Evolutionary conservation across 2,888 invertebrate genomes (phyloP), one percentile per base, ranked within the genome.

Genomic region (Drosophila buzzatii): DNA sequence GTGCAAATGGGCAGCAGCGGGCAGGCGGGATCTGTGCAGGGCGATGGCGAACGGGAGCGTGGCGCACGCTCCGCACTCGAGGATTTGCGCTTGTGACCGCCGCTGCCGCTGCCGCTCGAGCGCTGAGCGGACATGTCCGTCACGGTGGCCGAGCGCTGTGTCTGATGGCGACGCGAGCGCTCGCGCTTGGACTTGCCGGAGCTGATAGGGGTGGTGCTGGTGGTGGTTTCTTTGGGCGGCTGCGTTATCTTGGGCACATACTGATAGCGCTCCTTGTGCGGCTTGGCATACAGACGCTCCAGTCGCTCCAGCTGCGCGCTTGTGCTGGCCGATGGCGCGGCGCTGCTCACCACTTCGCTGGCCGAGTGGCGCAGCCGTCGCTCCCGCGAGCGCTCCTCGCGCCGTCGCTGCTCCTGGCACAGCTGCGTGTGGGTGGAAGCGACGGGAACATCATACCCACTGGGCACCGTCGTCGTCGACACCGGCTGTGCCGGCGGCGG

Each of bases 141-240:
- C 10, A 93, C 93, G 20, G 93, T 93, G 53, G 93, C 93, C 6
- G 93, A 93, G 51, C 93, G 91, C 64, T 93, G 93, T 35, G 93
- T 93, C 76, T 93, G 93, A 80, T 93, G 92, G 68, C 93, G 92
- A 12, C 93, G 87, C 23, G 93, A 93, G 9, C 93, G 91, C 67
- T 93, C 93, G 12, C 91, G 88, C 69, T 92, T 92, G 51, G 90
- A 81, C 70, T 91, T 91, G 51, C 37, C 47, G 35, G 60, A 44
- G 60, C 37, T 44, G 23, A 49, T 64, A 23, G 47, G 14, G 5
- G 27, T 57, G 41, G 8, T 41, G 56, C 18, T n/a, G 37, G 35
- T 53, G 57, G 41, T 20, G 42, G 44, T 41, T 33, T 70, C 71
- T 23, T 55, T 70, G 57, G 85, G 81, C 63, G 71, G 72, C 33